Percentiles rank a stretch among this genome's conserved stretches.
phyloP scores from a whole-genome alignment of 2,113 vertebrate genomes.

The Neotoma lepida region DNA sequence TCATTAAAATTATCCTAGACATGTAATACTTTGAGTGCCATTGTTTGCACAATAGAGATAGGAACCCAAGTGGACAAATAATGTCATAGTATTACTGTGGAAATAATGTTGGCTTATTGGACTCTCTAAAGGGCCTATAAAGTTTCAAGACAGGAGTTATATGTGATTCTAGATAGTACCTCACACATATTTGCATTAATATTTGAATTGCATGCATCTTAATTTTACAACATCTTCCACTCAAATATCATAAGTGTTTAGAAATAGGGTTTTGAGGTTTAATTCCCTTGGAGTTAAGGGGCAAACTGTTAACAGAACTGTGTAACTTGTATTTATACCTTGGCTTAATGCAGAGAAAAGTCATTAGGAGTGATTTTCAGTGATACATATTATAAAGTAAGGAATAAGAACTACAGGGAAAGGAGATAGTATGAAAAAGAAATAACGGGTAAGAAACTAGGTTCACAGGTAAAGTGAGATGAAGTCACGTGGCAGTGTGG shows the following conservation, averaged over 20 bases:
- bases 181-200: background rate
- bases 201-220: background rate
- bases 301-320: background rate
- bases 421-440: background rate
- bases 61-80: background rate
- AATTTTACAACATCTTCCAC: conserved; percentile 28
- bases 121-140: background rate
- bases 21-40: background rate
- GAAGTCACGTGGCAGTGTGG: background rate
- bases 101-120: background rate
- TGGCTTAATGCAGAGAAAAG: conserved; percentile 11
- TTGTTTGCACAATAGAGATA: background rate
- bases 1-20: background rate
- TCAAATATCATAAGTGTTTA: background rate
- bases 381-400: background rate
- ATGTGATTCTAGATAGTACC: background rate
- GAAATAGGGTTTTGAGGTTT: conserved; percentile 28
- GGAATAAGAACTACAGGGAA: background rate
- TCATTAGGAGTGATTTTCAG: background rate
- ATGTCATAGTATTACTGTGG: background rate
- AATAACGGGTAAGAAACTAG: background rate
- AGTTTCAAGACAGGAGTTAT: too few relatives aligned
- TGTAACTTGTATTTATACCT: conserved; percentile 9
- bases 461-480: background rate
- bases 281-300: conserved; percentile 43